Evolutionary conservation across 2,888 invertebrate species (phyloP).

Genomic region (Andrena dorsata): DNA sequence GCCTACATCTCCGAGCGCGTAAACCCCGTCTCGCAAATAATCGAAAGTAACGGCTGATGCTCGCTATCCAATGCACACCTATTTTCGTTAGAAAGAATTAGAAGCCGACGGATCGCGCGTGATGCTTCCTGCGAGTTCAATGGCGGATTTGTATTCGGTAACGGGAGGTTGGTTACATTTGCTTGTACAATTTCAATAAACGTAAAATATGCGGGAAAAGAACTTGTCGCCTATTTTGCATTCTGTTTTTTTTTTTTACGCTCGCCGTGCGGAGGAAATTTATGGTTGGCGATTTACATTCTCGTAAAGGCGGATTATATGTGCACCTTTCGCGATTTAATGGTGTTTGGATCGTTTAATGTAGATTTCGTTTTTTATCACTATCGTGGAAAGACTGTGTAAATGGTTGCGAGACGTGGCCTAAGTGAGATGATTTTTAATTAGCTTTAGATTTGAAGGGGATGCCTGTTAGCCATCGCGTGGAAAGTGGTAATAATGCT

Average conservation of each 20-base stretch:
- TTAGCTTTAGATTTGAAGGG: not conserved
- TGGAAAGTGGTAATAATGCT: no score
- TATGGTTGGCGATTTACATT: not conserved
- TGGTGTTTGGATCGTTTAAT: not conserved
- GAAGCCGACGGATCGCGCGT: not conserved
- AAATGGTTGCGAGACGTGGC: not conserved
- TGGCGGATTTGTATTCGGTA: no score
- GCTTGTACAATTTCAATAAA: not conserved
- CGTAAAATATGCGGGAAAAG: not conserved
- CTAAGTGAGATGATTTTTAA: not conserved
- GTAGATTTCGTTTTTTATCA: not conserved
- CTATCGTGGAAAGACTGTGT: no score
- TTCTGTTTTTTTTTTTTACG: not conserved
- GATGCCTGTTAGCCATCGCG: not conserved
- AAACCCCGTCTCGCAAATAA: constrained; percentile 2
- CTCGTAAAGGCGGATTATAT: not conserved
- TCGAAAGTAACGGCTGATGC: not conserved
- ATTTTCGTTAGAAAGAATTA: not conserved
- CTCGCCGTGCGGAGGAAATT: not conserved
- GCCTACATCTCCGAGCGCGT: constrained; percentile 20
- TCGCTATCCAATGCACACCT: not conserved
- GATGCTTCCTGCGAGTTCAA: no score
- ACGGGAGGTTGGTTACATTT: not conserved
- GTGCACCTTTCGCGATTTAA: not conserved
- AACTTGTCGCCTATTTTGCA: not conserved